Percentiles rank a stretch among this genome's conserved stretches.
Evolutionary conservation across 2,888 invertebrate genomes (phyloP).

Genomic region (Oscheius onirici): DNA sequence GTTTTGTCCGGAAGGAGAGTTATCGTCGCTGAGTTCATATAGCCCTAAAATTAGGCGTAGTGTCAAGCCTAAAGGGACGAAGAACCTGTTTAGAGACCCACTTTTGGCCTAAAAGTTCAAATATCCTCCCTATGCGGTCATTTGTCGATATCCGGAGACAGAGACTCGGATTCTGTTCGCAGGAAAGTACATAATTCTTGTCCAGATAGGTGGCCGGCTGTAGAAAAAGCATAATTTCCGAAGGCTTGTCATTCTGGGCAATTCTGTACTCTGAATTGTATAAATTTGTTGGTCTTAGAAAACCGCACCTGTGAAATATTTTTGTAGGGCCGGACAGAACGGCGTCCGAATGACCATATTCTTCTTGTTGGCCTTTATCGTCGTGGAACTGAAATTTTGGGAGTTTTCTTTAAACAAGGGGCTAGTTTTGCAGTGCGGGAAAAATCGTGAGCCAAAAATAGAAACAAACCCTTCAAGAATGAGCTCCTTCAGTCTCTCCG

Average conservation of each 20-base stretch:
- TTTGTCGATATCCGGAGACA: slow-evolving; percentile 54
- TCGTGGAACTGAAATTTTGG: slow-evolving; percentile 31
- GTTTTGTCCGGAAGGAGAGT: not conserved
- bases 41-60: not conserved
- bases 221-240: slow-evolving; percentile 45
- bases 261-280: slow-evolving; percentile 49
- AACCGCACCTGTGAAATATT: slow-evolving; percentile 59
- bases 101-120: slow-evolving; percentile 53
- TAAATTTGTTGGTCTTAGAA: too few species aligned
- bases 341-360: slow-evolving; percentile 57
- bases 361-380: slow-evolving; percentile 47
- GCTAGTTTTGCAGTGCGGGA: too few species aligned
- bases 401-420: not conserved
- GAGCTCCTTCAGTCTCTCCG: slow-evolving; percentile 46
- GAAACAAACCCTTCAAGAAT: slow-evolving; percentile 54
- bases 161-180: slow-evolving; percentile 56
- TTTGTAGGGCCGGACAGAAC: slow-evolving; percentile 53
- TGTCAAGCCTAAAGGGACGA: too few species aligned
- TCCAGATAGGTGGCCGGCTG: slow-evolving; percentile 49
- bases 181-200: slow-evolving; percentile 42
- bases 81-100: slow-evolving; percentile 36
- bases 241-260: slow-evolving; percentile 38
- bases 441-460: too few species aligned
- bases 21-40: not conserved
- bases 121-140: slow-evolving; percentile 52